A percentile compares a stretch with the other conserved stretches of the same genome.
Evolutionary conservation across 1,140 invertebrate genomes (phyloP).

Genomic region (Cryptotermes secundus): DNA sequence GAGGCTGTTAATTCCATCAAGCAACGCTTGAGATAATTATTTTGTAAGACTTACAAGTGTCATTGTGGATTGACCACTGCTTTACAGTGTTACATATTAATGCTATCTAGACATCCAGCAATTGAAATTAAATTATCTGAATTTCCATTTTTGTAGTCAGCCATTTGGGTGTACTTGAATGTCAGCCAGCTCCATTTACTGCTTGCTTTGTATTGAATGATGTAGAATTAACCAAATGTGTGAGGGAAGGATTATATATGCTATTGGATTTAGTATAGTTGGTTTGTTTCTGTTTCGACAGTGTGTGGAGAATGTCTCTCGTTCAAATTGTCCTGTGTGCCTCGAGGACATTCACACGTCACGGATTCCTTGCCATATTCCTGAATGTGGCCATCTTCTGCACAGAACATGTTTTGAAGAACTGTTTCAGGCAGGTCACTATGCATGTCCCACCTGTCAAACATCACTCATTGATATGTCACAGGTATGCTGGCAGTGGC

Average conservation of each 20-base stretch:
- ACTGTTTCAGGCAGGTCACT: conserved; percentile 72
- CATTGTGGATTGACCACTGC: no score
- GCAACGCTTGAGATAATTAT: no score
- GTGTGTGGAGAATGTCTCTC: conserved; percentile 86
- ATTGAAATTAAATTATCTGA: no score
- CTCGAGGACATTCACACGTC: conserved; percentile 87
- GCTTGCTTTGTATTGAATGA: no score
- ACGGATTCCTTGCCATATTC: conserved; percentile 81
- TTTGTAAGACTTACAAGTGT: no score
- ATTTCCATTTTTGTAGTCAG: no score
- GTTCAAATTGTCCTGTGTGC: conserved; percentile 83
- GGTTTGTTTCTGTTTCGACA: conserved; percentile 47
- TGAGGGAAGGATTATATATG: not conserved
- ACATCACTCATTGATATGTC: conserved; percentile 83
- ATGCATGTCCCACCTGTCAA: conserved; percentile 84
- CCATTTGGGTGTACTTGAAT: no score
- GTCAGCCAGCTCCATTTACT: no score
- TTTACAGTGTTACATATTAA: no score
- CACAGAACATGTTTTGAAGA: conserved; percentile 81
- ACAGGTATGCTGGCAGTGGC: conserved; percentile 45
- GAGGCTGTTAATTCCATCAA: no score
- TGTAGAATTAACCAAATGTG: no score
- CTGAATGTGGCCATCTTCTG: conserved; percentile 80
- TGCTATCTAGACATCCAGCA: no score
- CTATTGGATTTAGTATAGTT: conserved; percentile 31